phyloP scores from a whole-genome alignment of 2,888 invertebrate genomes.

The Drosophila austrosaltans region DNA sequence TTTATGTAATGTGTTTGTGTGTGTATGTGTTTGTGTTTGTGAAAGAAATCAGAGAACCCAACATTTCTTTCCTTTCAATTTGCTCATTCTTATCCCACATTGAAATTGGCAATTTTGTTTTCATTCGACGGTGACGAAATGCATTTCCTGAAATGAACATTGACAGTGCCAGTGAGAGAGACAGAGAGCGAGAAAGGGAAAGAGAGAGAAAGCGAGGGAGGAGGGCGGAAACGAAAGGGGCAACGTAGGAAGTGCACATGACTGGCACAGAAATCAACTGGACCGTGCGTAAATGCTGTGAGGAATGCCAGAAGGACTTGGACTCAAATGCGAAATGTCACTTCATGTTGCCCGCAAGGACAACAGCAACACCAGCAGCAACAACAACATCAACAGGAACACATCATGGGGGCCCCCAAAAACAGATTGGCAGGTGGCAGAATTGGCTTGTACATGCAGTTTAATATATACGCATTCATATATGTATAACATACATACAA shows the following conservation, averaged over 20 bases:
- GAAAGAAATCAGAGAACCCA: not conserved
- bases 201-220: constrained; percentile 30
- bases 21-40: too few species aligned
- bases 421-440: constrained; percentile 5
- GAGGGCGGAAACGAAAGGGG: constrained; percentile 21
- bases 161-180: constrained; percentile 29
- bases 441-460: not conserved
- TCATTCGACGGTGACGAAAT: constrained; percentile 74
- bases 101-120: constrained; percentile 79
- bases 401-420: constrained; percentile 5
- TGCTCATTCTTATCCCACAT: constrained; percentile 23
- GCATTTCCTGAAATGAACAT: constrained; percentile 72
- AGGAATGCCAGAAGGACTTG: not conserved
- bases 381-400: constrained; percentile 45
- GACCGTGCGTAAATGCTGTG: constrained; percentile 41
- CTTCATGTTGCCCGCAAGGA: constrained; percentile 56
- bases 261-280: constrained; percentile 65
- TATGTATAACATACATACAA: not conserved
- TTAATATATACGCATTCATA: not conserved
- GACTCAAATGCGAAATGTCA: constrained; percentile 61
- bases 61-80: not conserved
- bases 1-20: too few species aligned
- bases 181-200: constrained; percentile 1
- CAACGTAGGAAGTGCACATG: constrained; percentile 42
- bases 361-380: constrained; percentile 50